Percentiles rank a stretch among this genome's conserved stretches.
phyloP scores from a whole-genome alignment of 2,797 vertebrate species.

The Rhinatrema bivittatum region DNA sequence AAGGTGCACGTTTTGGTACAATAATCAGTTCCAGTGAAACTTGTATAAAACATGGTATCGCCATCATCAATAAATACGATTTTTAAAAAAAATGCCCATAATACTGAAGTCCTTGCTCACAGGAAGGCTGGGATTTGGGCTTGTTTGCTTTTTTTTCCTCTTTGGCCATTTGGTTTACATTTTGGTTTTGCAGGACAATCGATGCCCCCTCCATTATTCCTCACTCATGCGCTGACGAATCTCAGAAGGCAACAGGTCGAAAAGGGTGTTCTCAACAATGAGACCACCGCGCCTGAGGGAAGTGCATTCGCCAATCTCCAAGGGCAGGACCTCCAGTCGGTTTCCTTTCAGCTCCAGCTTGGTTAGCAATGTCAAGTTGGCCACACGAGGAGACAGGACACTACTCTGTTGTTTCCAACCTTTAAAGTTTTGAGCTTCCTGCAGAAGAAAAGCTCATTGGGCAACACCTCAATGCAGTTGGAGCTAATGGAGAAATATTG shows the following conservation, averaged over 20 bases:
- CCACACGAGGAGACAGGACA: conserved; percentile 58
- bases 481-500: conserved; percentile 72
- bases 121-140: too few relatives aligned
- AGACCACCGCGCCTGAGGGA: conserved; percentile 56
- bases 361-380: conserved; percentile 56
- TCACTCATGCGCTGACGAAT: conserved; percentile 55
- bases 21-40: too few relatives aligned
- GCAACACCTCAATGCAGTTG: conserved; percentile 71
- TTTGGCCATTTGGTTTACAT: too few relatives aligned
- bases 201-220: conserved; percentile 45
- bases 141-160: too few relatives aligned
- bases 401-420: conserved; percentile 68
- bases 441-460: conserved; percentile 78
- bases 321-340: conserved; percentile 64
- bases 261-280: conserved; percentile 61
- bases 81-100: too few relatives aligned
- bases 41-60: too few relatives aligned
- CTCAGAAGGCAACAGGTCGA: conserved; percentile 62
- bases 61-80: too few relatives aligned
- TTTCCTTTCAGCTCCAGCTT: conserved; percentile 78
- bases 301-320: conserved; percentile 61
- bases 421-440: conserved; percentile 66
- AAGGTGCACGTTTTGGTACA: too few relatives aligned
- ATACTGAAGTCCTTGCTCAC: too few relatives aligned
- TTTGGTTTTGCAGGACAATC: too few relatives aligned